phyloP scores from a whole-genome alignment of 1,140 invertebrate species.

The Dendroctonus valens region DNA sequence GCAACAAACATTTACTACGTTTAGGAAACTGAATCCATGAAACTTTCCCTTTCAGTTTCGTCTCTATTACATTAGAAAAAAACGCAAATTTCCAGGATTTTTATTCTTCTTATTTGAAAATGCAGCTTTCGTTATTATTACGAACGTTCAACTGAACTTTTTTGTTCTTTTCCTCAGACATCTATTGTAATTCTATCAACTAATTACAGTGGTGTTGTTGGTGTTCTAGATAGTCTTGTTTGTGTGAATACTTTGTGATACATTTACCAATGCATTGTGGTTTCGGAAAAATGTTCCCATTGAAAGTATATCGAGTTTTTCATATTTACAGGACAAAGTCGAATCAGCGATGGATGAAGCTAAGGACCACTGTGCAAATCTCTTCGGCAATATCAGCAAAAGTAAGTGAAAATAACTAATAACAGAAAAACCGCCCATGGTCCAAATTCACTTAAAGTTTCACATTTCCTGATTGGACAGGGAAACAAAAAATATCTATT shows the following conservation, averaged over 20 bases:
- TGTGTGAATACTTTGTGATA: constrained; percentile 17
- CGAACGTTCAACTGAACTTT: too few relatives aligned
- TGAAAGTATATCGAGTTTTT: not conserved
- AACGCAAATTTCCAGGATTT: too few relatives aligned
- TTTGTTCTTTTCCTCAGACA: not conserved
- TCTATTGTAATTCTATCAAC: constrained; percentile 4
- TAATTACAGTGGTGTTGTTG: constrained; percentile 6
- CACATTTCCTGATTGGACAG: too few relatives aligned
- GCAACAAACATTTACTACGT: too few relatives aligned
- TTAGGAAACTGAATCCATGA: too few relatives aligned
- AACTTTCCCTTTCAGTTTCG: too few relatives aligned
- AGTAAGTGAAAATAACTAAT: constrained; percentile 48
- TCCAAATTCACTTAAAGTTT: too few relatives aligned
- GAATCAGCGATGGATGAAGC: constrained; percentile 92
- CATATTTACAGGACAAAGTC: constrained; percentile 72
- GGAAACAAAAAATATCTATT: too few relatives aligned
- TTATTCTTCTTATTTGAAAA: too few relatives aligned
- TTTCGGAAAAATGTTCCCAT: constrained; percentile 2
- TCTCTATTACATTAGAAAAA: too few relatives aligned
- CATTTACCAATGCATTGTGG: constrained; percentile 31
- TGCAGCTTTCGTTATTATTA: too few relatives aligned
- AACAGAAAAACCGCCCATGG: too few relatives aligned
- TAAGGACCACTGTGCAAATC: constrained; percentile 87
- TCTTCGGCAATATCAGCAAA: constrained; percentile 80
- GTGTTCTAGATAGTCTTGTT: constrained; percentile 26